Evolutionary conservation across 2,113 vertebrate genomes (phyloP), one percentile per base, ranked within the genome.

Genomic region (Lophius piscatorius): DNA sequence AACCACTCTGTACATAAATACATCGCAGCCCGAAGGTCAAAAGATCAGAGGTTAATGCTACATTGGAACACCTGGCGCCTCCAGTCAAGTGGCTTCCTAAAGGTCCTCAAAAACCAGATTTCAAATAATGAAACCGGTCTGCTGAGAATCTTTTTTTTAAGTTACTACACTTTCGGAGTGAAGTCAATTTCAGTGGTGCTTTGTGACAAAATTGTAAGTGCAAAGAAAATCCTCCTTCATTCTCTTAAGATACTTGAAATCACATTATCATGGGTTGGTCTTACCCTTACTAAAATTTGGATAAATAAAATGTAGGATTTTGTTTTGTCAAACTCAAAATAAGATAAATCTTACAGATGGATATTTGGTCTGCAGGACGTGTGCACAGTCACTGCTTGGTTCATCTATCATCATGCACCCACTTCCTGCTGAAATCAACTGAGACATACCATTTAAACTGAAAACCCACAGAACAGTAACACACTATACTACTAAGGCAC

Each of bases 1-100:
- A 90, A 90, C 78, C 76, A 78, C 74, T 90, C 85, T 88, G 60
- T 90, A 89, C 87, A 90, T 88, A 87, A 81, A 87, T 87, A 88
- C 78, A 83, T 55, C 57, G 75, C 64, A 78, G 69, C 72, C 62
- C 33, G 11, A 63, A 79, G 51, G 73, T 76, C 48, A 83, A 71
- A n/a, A 80, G 45, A 45, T 77, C 40, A 78, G 70, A 83, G 80
- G 69, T 82, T 80, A 85, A 89, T 87, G 88, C 87, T 90, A 91
- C 88, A 85, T 74, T 78, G 81, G 75, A 78, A 77, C 74, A 69
- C 81, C 69, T 70, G 79, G 65, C 63, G 69, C 49, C 57, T 68
- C 67, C 42, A 50, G 68, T 76, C 74, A 54, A 70, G 75, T 67
- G 72, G 76, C 67, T 82, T 75, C 76, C 72, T 68, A 83, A 66